These are phyloP conservation scores for Cephus pygmeus DNA, from an alignment of 2,888 invertebrate species.

Conservation along the genomic window DNA sequence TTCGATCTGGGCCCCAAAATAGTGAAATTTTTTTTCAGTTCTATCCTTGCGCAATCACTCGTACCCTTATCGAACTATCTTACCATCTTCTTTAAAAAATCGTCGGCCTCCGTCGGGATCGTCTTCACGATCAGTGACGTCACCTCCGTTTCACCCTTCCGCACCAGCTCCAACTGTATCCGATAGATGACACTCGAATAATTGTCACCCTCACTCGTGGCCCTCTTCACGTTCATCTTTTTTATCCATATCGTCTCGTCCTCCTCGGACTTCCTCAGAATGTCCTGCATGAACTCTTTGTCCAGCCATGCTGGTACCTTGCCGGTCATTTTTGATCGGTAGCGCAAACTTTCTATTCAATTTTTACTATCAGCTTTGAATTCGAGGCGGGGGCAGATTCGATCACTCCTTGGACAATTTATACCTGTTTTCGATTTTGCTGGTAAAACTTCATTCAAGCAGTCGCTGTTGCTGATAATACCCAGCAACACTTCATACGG, in stretches of 20 bases:
- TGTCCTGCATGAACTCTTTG: constrained; percentile 44
- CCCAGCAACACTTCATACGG: neutral
- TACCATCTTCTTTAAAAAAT: constrained; percentile 34
- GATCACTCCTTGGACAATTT: neutral
- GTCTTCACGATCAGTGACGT: constrained; percentile 54
- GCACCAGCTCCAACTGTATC: constrained; percentile 37
- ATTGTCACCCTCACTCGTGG: constrained; percentile 60
- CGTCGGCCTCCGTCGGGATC: constrained; percentile 60
- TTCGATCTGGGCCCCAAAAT: neutral
- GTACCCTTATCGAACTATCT: neutral
- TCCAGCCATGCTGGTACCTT: constrained; percentile 48
- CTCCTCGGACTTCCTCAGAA: constrained; percentile 44
- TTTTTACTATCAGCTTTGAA: too few relatives aligned
- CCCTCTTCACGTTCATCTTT: constrained; percentile 46
- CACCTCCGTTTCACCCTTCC: constrained; percentile 39
- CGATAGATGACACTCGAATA: constrained; percentile 60
- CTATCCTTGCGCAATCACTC: neutral
- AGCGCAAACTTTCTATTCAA: too few relatives aligned
- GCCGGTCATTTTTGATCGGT: neutral
- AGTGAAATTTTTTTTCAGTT: neutral
- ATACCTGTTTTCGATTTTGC: neutral
- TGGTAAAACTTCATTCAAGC: neutral
- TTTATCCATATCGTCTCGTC: constrained; percentile 48
- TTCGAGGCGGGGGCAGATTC: too few relatives aligned
- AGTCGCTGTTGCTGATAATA: neutral